These are phyloP conservation scores for Mus spretus DNA, from an alignment of 2,797 vertebrate genomes.

Conservation along the genomic window DNA sequence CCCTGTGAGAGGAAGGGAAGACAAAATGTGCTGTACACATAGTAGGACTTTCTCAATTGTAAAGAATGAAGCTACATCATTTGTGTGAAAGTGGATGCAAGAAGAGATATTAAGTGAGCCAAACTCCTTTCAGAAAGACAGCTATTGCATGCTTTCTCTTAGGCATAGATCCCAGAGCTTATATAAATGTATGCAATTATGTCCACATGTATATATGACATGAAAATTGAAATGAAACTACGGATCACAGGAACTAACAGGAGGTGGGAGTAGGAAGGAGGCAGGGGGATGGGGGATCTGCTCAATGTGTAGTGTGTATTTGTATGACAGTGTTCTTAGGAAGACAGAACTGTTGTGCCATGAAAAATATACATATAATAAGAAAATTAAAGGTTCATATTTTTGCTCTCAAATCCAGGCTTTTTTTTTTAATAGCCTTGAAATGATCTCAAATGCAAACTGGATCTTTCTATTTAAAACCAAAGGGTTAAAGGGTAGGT, in stretches of 20 bases:
- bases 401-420: conserved; percentile 8
- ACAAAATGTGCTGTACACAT: neutral
- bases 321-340: neutral
- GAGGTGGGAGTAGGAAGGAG: neutral
- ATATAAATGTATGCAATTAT: neutral
- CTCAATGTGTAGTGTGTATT: neutral
- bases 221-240: neutral
- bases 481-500: neutral
- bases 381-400: neutral
- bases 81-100: neutral
- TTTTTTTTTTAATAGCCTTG: neutral
- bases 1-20: neutral
- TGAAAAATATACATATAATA: neutral
- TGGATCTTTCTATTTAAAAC: conserved; percentile 53
- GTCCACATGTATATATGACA: neutral
- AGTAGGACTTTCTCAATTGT: neutral
- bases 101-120: neutral
- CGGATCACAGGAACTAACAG: too few relatives aligned
- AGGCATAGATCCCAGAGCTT: neutral
- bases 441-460: conserved; percentile 41
- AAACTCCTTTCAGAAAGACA: neutral
- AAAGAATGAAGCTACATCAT: neutral
- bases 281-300: neutral
- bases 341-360: neutral
- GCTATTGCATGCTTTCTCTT: neutral